Conservation (phyloP, 2,113 vertebrate species). For the Chlorocebus sabaeus region DNA sequence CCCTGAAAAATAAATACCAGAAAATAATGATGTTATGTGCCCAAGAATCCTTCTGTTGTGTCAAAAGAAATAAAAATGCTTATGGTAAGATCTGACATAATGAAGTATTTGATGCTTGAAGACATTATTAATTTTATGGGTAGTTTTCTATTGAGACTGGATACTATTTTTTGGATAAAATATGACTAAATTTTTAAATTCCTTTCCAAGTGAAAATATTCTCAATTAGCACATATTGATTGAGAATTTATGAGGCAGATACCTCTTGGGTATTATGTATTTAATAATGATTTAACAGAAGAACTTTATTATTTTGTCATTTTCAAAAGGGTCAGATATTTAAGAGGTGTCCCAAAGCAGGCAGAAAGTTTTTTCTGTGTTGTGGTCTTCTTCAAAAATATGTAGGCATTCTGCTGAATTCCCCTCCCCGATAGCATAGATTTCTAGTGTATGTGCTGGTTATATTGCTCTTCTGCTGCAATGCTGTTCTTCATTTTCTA, state of each 20-base stretch:
- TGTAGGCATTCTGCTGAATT: not conserved
- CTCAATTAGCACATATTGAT: not conserved
- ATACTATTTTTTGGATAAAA: not conserved
- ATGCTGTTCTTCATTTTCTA: not conserved
- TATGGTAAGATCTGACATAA: not conserved
- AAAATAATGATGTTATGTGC: not conserved
- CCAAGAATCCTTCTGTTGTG: not conserved
- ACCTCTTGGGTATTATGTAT: not conserved
- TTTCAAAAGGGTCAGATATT: not conserved
- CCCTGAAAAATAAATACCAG: not conserved
- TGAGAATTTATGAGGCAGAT: not conserved
- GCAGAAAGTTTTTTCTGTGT: not conserved
- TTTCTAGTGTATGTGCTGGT: not conserved
- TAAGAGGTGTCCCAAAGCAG: not conserved
- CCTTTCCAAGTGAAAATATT: not conserved
- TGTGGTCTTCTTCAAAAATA: not conserved
- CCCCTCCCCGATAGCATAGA: not conserved
- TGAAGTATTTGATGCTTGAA: not conserved
- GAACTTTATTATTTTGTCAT: not conserved
- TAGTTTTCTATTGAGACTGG: not conserved
- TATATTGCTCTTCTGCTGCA: not conserved
- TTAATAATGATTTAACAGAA: not conserved
- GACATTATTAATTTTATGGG: not conserved
- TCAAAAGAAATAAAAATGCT: not conserved
- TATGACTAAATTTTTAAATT: not conserved